Evolutionary conservation across 2,888 invertebrate species (phyloP), one percentile per base, ranked within the genome.

Genomic region (Scrobipalpa atriplicella): DNA sequence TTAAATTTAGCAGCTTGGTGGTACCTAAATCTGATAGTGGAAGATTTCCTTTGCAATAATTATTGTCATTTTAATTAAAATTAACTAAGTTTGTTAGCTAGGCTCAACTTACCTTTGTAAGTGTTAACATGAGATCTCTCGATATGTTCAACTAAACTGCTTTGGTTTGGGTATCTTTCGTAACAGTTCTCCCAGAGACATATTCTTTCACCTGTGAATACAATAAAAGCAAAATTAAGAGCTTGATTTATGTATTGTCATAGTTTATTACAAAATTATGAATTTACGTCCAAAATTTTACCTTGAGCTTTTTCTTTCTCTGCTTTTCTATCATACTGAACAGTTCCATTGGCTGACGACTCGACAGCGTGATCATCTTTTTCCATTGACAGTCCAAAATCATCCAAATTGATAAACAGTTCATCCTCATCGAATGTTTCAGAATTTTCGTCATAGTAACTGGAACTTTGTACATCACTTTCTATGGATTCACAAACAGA

Each of bases 151-250:
- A 97, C 97, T 69, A 99, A 92, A 8, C 95, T 94, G 65, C 93
- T 95, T 82, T 98, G 98, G 72, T 95, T 95, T 2, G 95, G 94
- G 86, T 97, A 98, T 73, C 95, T 94, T 77, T 95, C 94, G 74
- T 95, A 95, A 83, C 99, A 99, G 68, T 96, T 95, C 69, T 96
- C 95, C 99, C 99, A 99, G 74, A 95, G 94, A 83, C 99, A 99
- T 18, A 84, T 77, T 74, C 88, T 80, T 74, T 93, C 93, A 70
- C 88, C 93, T 93, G 52, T 19, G 73, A 71, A 62, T 68, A 41
- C 11, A 58, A 58, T 38, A 9, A 16, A 5, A 38, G 9, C 38
- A n/a, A 58, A 16, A 16, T 10, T 38, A 38, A 5, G n/a, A 6
- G 6, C 11, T 7, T 58, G 11, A 36, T 36, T 58, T 11, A 47